These are phyloP conservation scores for Willowsia nigromaculata DNA, from an alignment of 2,888 invertebrate species.

Conservation along the genomic window DNA sequence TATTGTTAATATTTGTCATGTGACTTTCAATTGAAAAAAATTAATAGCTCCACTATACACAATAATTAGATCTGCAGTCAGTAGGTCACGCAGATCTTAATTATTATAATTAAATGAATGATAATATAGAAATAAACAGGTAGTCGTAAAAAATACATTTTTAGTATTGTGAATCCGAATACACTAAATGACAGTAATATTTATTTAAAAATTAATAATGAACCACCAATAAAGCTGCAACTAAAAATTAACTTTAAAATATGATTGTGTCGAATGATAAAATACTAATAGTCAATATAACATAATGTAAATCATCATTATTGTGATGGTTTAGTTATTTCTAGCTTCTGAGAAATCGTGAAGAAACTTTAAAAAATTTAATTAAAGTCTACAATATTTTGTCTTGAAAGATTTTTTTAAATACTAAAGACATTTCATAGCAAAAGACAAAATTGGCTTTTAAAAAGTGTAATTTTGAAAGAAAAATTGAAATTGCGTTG, in stretches of 20 bases:
- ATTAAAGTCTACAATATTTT: no score
- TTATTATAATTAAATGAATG: neutral
- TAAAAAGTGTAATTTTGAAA: neutral
- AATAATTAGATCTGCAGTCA: constrained; percentile 23
- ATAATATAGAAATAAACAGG: neutral
- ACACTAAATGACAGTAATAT: constrained; percentile 11
- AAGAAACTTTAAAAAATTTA: no score
- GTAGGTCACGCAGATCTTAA: constrained; percentile 35
- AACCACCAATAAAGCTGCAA: constrained; percentile 47
- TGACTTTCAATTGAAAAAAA: neutral
- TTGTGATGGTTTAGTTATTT: no score
- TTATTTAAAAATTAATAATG: neutral
- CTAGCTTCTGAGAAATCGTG: no score
- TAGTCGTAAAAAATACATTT: neutral
- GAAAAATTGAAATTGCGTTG: no score
- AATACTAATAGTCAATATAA: neutral
- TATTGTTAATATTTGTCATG: neutral
- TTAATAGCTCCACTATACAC: constrained; percentile 30
- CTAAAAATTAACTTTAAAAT: constrained; percentile 29
- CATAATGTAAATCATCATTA: neutral
- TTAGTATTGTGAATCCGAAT: constrained; percentile 39
- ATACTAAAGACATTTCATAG: no score
- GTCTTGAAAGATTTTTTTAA: no score
- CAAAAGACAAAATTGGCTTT: no score
- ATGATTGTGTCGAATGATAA: neutral